A percentile compares a stretch with the other conserved stretches of the same genome.
Conservation (phyloP, 2,888 invertebrate species). For the Lymantria monacha region DNA sequence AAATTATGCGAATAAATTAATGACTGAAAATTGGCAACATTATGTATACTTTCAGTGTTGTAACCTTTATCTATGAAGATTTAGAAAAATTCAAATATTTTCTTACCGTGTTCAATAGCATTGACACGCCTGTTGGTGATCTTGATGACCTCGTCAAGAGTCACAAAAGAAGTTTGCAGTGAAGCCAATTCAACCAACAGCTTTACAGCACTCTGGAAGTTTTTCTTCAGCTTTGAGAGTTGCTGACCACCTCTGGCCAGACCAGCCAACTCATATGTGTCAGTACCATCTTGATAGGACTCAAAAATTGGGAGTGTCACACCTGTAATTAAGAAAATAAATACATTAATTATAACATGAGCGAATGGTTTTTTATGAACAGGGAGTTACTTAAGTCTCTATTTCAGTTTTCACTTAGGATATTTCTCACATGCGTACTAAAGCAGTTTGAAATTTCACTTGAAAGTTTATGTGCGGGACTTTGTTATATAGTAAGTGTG, state of each 20-base stretch:
- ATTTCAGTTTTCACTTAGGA: no score
- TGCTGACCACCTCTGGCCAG: slow-evolving; percentile 99
- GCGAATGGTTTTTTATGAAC: neutral
- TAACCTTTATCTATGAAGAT: no score
- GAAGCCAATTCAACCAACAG: slow-evolving; percentile 98
- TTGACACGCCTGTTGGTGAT: slow-evolving; percentile 99
- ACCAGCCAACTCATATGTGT: slow-evolving; percentile 98
- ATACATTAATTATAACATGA: neutral
- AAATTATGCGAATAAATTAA: no score
- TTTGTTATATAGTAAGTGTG: no score
- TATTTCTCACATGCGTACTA: no score
- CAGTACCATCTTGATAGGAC: slow-evolving; percentile 96
- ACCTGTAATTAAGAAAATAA: slow-evolving; percentile 77
- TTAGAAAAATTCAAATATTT: no score
- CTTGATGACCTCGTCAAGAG: slow-evolving; percentile 99
- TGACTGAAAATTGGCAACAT: no score
- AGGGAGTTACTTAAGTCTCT: neutral
- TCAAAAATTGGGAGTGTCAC: slow-evolving; percentile 98
- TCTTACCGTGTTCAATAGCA: slow-evolving; percentile 97
- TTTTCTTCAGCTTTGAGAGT: slow-evolving; percentile 97
- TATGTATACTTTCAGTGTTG: no score
- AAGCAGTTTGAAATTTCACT: no score
- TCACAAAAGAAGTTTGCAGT: slow-evolving; percentile 98
- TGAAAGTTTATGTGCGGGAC: no score
- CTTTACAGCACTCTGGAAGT: slow-evolving; percentile 97